These are phyloP conservation scores for Lepidostoma basale DNA, from an alignment of 1,140 invertebrate species.

Conservation along the genomic window DNA sequence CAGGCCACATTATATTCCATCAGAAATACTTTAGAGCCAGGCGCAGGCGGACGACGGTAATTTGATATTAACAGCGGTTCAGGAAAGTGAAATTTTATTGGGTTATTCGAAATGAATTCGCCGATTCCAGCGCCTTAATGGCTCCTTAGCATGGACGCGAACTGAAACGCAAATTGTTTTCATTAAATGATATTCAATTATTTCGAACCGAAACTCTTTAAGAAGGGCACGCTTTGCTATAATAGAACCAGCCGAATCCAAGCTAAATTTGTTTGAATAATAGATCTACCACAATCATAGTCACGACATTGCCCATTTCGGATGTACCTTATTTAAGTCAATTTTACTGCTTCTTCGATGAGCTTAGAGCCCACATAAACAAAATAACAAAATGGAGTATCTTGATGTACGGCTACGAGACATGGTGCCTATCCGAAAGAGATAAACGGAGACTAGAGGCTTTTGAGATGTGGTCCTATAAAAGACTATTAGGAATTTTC, in stretches of 20 bases:
- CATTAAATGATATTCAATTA: conserved; percentile 26
- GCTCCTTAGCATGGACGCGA: conserved; percentile 13
- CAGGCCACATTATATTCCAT: conserved; percentile 30
- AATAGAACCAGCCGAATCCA: too few relatives aligned
- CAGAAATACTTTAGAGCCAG: conserved; percentile 31
- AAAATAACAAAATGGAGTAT: too few relatives aligned
- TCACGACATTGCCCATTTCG: not conserved
- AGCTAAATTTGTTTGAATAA: not conserved
- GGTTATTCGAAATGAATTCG: conserved; percentile 15
- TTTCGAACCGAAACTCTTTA: not conserved
- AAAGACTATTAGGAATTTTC: too few relatives aligned
- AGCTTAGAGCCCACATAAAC: too few relatives aligned
- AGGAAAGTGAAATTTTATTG: conserved; percentile 30
- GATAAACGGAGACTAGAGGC: too few relatives aligned
- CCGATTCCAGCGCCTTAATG: conserved; percentile 13
- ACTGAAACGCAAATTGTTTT: conserved; percentile 12
- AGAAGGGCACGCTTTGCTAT: not conserved
- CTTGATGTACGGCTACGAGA: too few relatives aligned
- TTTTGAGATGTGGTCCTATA: too few relatives aligned
- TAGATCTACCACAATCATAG: not conserved
- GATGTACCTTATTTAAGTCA: too few relatives aligned
- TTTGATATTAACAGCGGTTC: conserved; percentile 14
- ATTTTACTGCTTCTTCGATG: too few relatives aligned
- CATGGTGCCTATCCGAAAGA: too few relatives aligned
- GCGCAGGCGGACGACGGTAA: not conserved